phyloP scores from a whole-genome alignment of 2,797 vertebrate species.

The Microctenopoma stevenorrisi region DNA sequence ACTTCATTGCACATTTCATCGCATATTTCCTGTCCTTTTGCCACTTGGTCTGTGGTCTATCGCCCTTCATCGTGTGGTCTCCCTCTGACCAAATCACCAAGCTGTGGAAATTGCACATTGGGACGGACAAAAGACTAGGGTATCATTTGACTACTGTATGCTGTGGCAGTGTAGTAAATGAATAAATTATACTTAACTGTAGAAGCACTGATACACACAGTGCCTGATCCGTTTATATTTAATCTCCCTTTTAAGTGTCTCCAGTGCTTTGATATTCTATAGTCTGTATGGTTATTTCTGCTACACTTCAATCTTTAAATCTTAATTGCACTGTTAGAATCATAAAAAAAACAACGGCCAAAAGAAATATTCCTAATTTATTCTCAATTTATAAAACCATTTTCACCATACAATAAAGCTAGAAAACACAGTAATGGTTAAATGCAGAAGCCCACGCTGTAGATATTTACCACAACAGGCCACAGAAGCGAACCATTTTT shows the following conservation, averaged over 20 bases:
- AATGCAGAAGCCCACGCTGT: conserved; percentile 24
- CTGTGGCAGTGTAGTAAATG: conserved; percentile 53
- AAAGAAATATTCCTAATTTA: conserved; percentile 9
- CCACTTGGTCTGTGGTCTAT: conserved; percentile 79
- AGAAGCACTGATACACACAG: conserved; percentile 15
- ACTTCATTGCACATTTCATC: conserved; percentile 73
- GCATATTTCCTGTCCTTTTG: conserved; percentile 78
- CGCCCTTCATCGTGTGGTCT: conserved; percentile 79
- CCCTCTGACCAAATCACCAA: conserved; percentile 75
- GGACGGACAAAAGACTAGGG: conserved; percentile 66
- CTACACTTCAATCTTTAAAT: conserved; percentile 6
- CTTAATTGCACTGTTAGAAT: not conserved
- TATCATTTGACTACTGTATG: conserved; percentile 64
- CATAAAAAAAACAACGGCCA: conserved; percentile 12
- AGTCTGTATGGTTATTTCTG: conserved; percentile 55
- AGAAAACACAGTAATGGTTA: not conserved
- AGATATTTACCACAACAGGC: conserved; percentile 47
- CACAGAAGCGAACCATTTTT: conserved; percentile 41
- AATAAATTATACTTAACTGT: conserved; percentile 38
- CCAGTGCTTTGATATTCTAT: conserved; percentile 57
- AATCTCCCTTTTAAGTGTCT: conserved; percentile 57
- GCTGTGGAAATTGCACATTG: conserved; percentile 72
- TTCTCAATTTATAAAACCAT: conserved; percentile 17
- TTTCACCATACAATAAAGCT: conserved; percentile 16
- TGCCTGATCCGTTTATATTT: conserved; percentile 54